phyloP scores from a whole-genome alignment of 1,140 invertebrate genomes.

The Philopotamus ludificatus region DNA sequence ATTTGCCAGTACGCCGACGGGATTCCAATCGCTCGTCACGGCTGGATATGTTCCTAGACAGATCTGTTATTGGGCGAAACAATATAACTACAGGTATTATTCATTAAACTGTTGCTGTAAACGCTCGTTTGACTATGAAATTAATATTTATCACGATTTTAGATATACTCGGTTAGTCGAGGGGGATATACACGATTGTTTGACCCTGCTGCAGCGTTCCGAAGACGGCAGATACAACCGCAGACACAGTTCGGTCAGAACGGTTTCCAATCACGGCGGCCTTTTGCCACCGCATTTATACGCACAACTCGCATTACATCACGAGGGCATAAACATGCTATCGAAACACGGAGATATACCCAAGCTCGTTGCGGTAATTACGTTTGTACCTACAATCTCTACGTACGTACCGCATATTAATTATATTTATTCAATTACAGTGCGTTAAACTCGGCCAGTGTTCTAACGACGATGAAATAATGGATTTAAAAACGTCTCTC shows the following conservation, averaged over 20 bases:
- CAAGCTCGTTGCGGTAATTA: slow-evolving; percentile 50
- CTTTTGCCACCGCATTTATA: slow-evolving; percentile 81
- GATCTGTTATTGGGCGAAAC: slow-evolving; percentile 73
- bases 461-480: slow-evolving; percentile 63
- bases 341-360: slow-evolving; percentile 53
- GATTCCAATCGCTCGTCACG: slow-evolving; percentile 67
- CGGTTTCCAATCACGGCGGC: slow-evolving; percentile 47
- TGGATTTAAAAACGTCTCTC: slow-evolving; percentile 81
- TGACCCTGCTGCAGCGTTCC: slow-evolving; percentile 80
- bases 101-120: slow-evolving; percentile 2
- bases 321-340: slow-evolving; percentile 69
- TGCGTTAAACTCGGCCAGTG: slow-evolving; percentile 56
- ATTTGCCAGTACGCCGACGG: slow-evolving; percentile 74
- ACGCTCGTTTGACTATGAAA: background rate
- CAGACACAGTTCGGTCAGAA: slow-evolving; percentile 49
- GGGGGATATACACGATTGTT: slow-evolving; percentile 79
- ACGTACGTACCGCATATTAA: background rate
- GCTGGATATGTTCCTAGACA: slow-evolving; percentile 71
- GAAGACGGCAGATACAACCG: slow-evolving; percentile 78
- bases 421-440: slow-evolving; percentile 37
- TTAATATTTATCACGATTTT: slow-evolving; percentile 32
- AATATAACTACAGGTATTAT: slow-evolving; percentile 68
- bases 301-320: slow-evolving; percentile 80
- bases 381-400: background rate
- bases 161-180: slow-evolving; percentile 89